These are phyloP conservation scores for Drosophila paranaensis DNA, from an alignment of 2,888 invertebrate species.

Conservation along the genomic window DNA sequence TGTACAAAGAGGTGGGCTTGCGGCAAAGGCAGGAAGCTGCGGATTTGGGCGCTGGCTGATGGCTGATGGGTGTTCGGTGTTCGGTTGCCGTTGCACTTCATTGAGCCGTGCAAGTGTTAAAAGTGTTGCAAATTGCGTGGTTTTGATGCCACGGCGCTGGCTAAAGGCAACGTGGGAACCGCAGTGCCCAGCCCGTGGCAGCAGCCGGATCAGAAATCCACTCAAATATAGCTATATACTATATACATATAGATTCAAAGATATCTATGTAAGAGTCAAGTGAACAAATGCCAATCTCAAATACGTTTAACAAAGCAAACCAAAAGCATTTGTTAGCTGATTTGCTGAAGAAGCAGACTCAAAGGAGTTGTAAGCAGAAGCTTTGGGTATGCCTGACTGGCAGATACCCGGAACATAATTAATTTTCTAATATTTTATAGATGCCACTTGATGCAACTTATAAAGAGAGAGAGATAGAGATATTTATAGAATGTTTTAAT, in stretches of 20 bases:
- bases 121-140: slow-evolving; percentile 78
- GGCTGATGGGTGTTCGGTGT: slow-evolving; percentile 19
- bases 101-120: slow-evolving; percentile 78
- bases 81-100: slow-evolving; percentile 69
- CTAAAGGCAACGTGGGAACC: slow-evolving; percentile 41
- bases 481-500: no score
- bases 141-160: slow-evolving; percentile 55
- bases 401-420: neutral
- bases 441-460: no score
- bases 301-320: neutral
- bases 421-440: neutral
- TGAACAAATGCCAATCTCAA: neutral
- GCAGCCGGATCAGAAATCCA: slow-evolving; percentile 11
- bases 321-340: neutral
- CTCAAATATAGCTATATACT: slow-evolving; percentile 1
- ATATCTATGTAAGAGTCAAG: neutral
- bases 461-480: no score
- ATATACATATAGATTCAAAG: neutral
- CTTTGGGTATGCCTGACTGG: neutral
- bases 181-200: slow-evolving; percentile 3
- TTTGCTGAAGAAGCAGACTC: no score
- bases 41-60: slow-evolving; percentile 27
- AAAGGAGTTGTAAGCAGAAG: neutral
- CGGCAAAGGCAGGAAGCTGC: slow-evolving; percentile 20
- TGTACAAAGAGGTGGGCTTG: slow-evolving; percentile 1